Conservation (phyloP, 2,797 vertebrate species). For the Silurus lanzhouensis region DNA sequence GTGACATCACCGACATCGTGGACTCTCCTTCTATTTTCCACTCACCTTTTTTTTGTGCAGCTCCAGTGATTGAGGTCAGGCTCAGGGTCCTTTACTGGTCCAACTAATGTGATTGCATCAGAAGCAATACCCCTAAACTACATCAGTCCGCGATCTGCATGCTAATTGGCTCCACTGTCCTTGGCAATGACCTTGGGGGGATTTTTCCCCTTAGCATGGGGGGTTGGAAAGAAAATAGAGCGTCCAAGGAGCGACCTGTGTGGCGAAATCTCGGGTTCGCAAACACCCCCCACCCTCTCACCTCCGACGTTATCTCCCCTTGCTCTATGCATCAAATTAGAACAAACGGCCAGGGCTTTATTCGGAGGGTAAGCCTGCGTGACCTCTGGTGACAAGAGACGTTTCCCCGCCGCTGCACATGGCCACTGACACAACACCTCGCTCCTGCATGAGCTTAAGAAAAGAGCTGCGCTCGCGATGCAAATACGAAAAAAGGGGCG, state of each 20-base stretch:
- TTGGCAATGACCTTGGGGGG: slow-evolving; percentile 84
- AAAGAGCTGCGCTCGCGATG: slow-evolving; percentile 37
- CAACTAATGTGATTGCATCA: slow-evolving; percentile 95
- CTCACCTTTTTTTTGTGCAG: slow-evolving; percentile 67
- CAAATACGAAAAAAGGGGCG: slow-evolving; percentile 40
- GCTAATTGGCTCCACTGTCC: slow-evolving; percentile 89
- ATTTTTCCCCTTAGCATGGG: slow-evolving; percentile 74
- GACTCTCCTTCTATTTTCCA: slow-evolving; percentile 44
- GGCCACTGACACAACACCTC: slow-evolving; percentile 63
- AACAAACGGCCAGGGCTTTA: slow-evolving; percentile 78
- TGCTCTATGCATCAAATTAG: slow-evolving; percentile 79
- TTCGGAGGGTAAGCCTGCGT: slow-evolving; percentile 77
- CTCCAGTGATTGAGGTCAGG: slow-evolving; percentile 89
- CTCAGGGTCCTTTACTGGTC: slow-evolving; percentile 84
- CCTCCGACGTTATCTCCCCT: slow-evolving; percentile 43
- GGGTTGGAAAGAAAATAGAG: slow-evolving; percentile 75
- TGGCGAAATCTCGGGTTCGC: slow-evolving; percentile 66
- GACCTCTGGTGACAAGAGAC: slow-evolving; percentile 78
- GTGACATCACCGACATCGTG: slow-evolving; percentile 35
- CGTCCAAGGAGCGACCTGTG: slow-evolving; percentile 72
- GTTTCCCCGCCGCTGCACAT: slow-evolving; percentile 74
- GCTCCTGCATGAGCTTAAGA: slow-evolving; percentile 48
- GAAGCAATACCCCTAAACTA: slow-evolving; percentile 96
- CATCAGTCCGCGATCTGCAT: slow-evolving; percentile 90
- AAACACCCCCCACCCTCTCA: slow-evolving; percentile 41